Evolutionary conservation across 1,140 invertebrate species (phyloP).

Genomic region (Ips typographus): DNA sequence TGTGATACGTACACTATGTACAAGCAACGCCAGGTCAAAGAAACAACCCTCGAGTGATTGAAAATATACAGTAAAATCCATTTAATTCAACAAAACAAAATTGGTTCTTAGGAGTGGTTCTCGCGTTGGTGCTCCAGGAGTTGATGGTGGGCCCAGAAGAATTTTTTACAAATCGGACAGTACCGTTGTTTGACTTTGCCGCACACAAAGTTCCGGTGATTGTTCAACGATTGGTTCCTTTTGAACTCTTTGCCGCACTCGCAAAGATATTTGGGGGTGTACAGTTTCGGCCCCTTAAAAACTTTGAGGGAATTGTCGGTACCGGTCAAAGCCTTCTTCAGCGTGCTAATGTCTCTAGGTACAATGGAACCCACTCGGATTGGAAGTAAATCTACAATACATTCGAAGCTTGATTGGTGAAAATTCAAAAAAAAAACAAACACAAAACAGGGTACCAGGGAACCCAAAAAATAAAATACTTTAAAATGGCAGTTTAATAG

Average conservation of each 20-base stretch:
- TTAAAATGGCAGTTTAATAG: no score
- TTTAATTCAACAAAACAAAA: neutral
- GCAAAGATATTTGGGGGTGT: slow-evolving; percentile 15
- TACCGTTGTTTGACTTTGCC: slow-evolving; percentile 33
- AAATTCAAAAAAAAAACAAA: no score
- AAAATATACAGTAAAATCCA: neutral
- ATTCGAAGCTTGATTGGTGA: no score
- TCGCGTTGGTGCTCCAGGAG: slow-evolving; percentile 23
- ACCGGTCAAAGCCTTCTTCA: slow-evolving; percentile 4
- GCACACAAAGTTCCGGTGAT: slow-evolving; percentile 34
- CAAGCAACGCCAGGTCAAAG: neutral
- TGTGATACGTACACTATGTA: neutral
- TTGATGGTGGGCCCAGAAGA: slow-evolving; percentile 35
- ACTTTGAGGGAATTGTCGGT: neutral
- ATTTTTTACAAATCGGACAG: slow-evolving; percentile 26
- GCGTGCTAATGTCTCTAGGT: slow-evolving; percentile 8
- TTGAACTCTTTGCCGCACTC: slow-evolving; percentile 35
- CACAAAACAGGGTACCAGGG: no score
- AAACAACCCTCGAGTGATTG: neutral
- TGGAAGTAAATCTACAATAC: no score
- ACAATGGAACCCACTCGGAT: neutral
- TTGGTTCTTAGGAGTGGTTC: neutral
- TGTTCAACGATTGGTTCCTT: slow-evolving; percentile 35
- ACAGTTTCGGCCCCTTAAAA: neutral
- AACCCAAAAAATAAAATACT: no score